phyloP scores from a whole-genome alignment of 2,797 vertebrate species.

The Menidia menidia region DNA sequence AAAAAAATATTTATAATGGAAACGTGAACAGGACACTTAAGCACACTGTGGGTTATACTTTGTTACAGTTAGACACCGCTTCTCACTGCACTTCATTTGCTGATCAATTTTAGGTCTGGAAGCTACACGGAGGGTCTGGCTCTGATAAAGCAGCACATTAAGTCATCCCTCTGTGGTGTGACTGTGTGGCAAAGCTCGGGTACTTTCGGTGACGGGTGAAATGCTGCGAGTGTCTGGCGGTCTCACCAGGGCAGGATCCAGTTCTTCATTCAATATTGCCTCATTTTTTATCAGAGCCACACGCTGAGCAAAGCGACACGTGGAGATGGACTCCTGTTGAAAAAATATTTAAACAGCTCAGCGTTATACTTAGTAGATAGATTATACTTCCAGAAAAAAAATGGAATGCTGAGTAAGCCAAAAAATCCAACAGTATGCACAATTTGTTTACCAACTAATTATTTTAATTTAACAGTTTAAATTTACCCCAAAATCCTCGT shows the following conservation, averaged over 20 bases:
- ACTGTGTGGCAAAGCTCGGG: slow-evolving; percentile 18
- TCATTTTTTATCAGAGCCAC: slow-evolving; percentile 97
- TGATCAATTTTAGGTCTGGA: slow-evolving; percentile 55
- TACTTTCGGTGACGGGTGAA: slow-evolving; percentile 30
- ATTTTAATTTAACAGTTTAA: no score
- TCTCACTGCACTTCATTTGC: slow-evolving; percentile 24
- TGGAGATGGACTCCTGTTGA: slow-evolving; percentile 94
- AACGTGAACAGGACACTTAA: slow-evolving; percentile 35
- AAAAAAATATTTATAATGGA: slow-evolving; percentile 48
- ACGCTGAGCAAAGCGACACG: slow-evolving; percentile 95
- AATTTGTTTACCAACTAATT: no score
- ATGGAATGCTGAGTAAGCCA: no score
- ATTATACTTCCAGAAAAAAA: no score
- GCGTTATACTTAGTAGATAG: background rate
- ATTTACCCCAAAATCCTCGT: no score
- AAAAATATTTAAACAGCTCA: slow-evolving; percentile 2
- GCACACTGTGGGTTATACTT: slow-evolving; percentile 45
- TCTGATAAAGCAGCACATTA: slow-evolving; percentile 23
- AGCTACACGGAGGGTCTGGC: slow-evolving; percentile 47
- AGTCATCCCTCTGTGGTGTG: slow-evolving; percentile 44
- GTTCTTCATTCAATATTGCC: slow-evolving; percentile 93
- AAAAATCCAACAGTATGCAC: no score
- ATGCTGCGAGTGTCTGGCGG: slow-evolving; percentile 15
- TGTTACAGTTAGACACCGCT: slow-evolving; percentile 34
- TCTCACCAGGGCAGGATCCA: slow-evolving; percentile 93